phyloP scores from a whole-genome alignment of 1,140 invertebrate genomes.

The Megalonaias nervosa region DNA sequence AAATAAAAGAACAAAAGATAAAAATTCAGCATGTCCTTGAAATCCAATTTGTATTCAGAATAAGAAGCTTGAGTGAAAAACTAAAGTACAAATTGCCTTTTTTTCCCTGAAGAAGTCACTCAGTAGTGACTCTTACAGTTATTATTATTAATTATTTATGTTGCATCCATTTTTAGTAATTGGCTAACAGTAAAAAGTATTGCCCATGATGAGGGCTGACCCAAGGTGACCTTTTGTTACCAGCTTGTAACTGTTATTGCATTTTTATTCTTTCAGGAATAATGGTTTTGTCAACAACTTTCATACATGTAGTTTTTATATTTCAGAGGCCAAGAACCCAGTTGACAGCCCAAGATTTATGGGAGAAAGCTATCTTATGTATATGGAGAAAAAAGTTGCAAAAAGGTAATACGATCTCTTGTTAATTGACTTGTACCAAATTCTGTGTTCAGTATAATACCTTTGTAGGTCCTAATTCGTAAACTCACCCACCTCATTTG shows the following conservation, averaged over 20 bases:
- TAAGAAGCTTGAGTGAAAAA: too few species aligned
- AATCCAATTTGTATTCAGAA: too few species aligned
- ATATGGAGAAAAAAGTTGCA: constrained; percentile 85
- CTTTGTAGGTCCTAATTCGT: neutral
- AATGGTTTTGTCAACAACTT: neutral
- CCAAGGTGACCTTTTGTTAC: neutral
- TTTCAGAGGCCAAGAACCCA: constrained; percentile 45
- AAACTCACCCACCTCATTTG: neutral
- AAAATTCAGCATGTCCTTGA: too few species aligned
- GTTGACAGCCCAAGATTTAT: constrained; percentile 78
- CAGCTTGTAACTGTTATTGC: neutral
- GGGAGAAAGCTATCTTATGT: constrained; percentile 81
- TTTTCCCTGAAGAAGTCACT: too few species aligned
- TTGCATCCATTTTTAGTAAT: neutral
- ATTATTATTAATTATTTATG: neutral
- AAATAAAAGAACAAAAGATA: too few species aligned
- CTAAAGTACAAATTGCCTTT: too few species aligned
- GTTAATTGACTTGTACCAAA: neutral
- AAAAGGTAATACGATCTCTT: constrained; percentile 72
- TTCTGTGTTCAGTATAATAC: neutral
- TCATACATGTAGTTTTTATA: constrained; percentile 10
- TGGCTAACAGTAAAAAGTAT: neutral
- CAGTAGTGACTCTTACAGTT: too few species aligned
- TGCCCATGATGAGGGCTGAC: neutral
- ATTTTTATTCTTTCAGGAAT: neutral